These are phyloP conservation scores for Alosa sapidissima DNA, from an alignment of 2,797 vertebrate genomes.

Conservation along the genomic window DNA sequence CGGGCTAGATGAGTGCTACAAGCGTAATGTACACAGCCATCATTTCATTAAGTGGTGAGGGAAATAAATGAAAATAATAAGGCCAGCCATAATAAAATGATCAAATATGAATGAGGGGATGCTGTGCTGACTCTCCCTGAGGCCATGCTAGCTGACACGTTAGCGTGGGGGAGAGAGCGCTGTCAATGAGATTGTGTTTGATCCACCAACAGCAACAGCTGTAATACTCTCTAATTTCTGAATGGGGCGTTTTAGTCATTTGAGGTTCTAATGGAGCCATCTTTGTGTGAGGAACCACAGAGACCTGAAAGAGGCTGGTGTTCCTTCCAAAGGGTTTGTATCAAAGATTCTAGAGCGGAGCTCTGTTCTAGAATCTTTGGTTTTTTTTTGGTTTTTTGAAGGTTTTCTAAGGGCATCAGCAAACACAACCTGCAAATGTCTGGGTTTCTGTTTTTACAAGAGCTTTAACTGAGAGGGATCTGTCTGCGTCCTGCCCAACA, in stretches of 20 bases:
- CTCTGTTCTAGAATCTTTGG: background rate
- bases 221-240: background rate
- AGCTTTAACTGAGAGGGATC: background rate
- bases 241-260: background rate
- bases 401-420: background rate
- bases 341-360: too few species aligned
- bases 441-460: background rate
- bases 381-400: background rate
- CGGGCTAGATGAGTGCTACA: background rate
- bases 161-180: background rate
- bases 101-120: background rate
- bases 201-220: background rate
- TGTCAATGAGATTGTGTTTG: background rate
- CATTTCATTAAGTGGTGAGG: background rate
- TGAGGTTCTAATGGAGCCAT: background rate
- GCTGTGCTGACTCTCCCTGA: background rate
- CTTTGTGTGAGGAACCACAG: background rate
- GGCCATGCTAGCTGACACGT: background rate
- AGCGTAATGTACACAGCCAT: background rate
- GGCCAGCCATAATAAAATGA: background rate
- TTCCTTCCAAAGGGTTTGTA: too few species aligned
- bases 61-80: slow-evolving; percentile 27
- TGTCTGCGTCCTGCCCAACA: background rate
- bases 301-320: background rate
- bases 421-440: background rate